Conservation (phyloP, 1,140 invertebrate species). For the Cataglyphis hispanica region DNA sequence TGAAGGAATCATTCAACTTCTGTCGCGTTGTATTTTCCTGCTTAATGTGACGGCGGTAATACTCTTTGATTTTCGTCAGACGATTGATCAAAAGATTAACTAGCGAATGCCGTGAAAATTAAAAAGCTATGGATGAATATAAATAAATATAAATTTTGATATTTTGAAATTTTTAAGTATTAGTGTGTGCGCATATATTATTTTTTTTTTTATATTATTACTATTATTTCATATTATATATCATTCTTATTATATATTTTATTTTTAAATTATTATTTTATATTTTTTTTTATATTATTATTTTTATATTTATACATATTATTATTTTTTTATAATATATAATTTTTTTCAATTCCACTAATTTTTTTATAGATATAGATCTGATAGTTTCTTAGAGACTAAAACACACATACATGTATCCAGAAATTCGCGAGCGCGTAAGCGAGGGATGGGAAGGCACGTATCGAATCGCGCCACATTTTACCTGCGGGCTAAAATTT, state of each 20-base stretch:
- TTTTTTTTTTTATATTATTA: too few relatives aligned
- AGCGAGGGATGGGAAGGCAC: slow-evolving; percentile 26
- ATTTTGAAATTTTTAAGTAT: not conserved
- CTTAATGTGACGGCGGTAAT: not conserved
- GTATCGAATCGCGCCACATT: slow-evolving; percentile 56
- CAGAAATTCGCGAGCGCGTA: not conserved
- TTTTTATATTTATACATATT: too few relatives aligned
- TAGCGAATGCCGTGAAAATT: not conserved
- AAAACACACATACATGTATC: not conserved
- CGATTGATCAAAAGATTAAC: not conserved
- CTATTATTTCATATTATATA: too few relatives aligned
- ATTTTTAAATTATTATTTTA: too few relatives aligned
- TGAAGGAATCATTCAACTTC: not conserved
- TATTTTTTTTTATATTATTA: too few relatives aligned
- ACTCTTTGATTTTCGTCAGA: not conserved
- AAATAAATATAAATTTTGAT: not conserved
- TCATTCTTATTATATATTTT: too few relatives aligned
- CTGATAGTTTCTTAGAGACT: slow-evolving; percentile 4
- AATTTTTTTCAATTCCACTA: not conserved
- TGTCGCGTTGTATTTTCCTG: not conserved
- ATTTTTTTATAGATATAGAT: not conserved
- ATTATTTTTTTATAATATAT: too few relatives aligned
- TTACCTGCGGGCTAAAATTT: slow-evolving; percentile 70
- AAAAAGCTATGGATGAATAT: not conserved
- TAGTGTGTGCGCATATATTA: not conserved